Evolutionary conservation across 2,888 invertebrate genomes (phyloP).

Genomic region (Phoenoteleia sp.): DNA sequence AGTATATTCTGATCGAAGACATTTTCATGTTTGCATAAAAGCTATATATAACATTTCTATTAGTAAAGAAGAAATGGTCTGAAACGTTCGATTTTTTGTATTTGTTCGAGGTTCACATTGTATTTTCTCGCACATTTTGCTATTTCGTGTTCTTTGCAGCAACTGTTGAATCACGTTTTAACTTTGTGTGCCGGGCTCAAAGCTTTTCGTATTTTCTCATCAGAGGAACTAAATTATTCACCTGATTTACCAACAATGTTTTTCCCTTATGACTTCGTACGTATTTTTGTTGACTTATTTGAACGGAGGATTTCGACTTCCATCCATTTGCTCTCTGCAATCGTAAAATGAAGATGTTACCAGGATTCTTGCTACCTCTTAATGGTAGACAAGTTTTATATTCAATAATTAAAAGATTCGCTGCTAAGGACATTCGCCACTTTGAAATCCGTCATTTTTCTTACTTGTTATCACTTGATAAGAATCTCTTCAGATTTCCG

Average conservation of each 20-base stretch:
- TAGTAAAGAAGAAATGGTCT: constrained; percentile 6
- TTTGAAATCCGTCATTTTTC: background rate
- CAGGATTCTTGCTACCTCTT: background rate
- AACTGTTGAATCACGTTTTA: constrained; percentile 59
- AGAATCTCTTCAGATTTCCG: too few species aligned
- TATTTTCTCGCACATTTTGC: constrained; percentile 29
- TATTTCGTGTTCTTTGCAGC: constrained; percentile 49
- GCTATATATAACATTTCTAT: background rate
- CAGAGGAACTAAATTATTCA: constrained; percentile 62
- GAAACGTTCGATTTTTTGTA: constrained; percentile 26
- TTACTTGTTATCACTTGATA: too few species aligned
- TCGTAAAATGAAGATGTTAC: constrained; percentile 26
- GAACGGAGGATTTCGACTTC: constrained; percentile 34
- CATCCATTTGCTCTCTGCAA: constrained; percentile 34
- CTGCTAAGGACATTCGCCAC: constrained; percentile 38
- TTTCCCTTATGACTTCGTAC: constrained; percentile 47
- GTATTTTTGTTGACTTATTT: constrained; percentile 33
- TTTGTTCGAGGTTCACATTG: constrained; percentile 33
- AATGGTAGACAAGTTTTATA: constrained; percentile 58
- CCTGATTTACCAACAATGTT: constrained; percentile 58
- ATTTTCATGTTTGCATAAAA: too few species aligned
- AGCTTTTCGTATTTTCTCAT: constrained; percentile 61
- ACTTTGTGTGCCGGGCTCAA: constrained; percentile 48
- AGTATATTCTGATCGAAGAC: too few species aligned
- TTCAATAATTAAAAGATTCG: constrained; percentile 80